A percentile compares a stretch with the other conserved stretches of the same genome.
Evolutionary conservation across 2,113 vertebrate genomes (phyloP).

Genomic region (Vombatus ursinus): DNA sequence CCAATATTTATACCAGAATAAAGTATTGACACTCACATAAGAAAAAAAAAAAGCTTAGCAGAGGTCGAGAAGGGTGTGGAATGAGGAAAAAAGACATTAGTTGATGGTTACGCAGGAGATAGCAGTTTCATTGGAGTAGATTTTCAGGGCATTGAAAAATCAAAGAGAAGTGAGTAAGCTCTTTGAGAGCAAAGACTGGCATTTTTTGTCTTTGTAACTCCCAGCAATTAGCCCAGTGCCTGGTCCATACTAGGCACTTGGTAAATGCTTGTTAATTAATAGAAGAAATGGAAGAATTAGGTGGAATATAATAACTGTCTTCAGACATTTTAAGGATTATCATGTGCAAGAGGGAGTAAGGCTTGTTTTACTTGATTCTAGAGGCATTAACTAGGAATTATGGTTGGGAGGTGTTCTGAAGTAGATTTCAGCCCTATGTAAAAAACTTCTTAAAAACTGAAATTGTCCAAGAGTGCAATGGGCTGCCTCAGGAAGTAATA

Average conservation of each 20-base stretch:
- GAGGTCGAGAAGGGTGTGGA: background rate
- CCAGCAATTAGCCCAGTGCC: background rate
- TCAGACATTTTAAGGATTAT: background rate
- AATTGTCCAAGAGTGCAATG: background rate
- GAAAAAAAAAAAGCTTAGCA: too few relatives aligned
- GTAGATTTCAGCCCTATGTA: background rate
- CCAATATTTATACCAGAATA: conserved; percentile 78
- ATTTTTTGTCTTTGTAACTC: background rate
- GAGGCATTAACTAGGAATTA: background rate
- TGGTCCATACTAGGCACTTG: background rate
- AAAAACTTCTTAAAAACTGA: background rate
- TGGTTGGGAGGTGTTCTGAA: background rate
- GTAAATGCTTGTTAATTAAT: background rate
- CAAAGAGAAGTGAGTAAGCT: background rate
- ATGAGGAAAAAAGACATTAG: background rate
- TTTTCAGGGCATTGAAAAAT: background rate
- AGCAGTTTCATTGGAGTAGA: background rate
- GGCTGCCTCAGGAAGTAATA: too few relatives aligned
- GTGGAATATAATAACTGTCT: background rate
- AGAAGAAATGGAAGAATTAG: background rate
- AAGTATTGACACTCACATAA: conserved; percentile 78
- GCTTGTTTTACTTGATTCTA: background rate
- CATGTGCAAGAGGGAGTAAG: background rate
- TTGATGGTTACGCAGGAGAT: background rate
- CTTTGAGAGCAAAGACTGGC: background rate